These are phyloP conservation scores for Holocentrus rufus DNA, from an alignment of 2,797 vertebrate genomes.

Conservation along the genomic window DNA sequence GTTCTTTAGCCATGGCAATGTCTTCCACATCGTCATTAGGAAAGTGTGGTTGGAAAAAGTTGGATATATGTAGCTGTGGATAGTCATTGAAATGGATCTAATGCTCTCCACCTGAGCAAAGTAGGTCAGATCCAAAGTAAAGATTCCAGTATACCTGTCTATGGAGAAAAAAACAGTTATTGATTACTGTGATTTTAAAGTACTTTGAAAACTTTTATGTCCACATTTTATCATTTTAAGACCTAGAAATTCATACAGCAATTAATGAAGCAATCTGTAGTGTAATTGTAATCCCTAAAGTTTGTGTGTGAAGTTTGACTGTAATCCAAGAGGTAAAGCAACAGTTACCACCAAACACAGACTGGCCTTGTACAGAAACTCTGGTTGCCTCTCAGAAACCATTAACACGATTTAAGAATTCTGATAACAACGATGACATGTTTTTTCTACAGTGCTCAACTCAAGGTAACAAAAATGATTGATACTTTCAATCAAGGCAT, in stretches of 20 bases:
- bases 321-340: not conserved
- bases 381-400: not conserved
- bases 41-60: not conserved
- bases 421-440: conserved; percentile 22
- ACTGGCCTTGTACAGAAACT: conserved; percentile 1
- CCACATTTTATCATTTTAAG: not conserved
- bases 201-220: not conserved
- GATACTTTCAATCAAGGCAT: conserved; percentile 55
- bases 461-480: conserved; percentile 44
- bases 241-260: too few species aligned
- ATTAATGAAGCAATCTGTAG: too few species aligned
- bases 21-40: not conserved
- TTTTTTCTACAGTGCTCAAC: conserved; percentile 6
- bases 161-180: not conserved
- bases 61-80: too few species aligned
- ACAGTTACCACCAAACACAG: not conserved
- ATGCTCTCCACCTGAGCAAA: too few species aligned
- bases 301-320: not conserved
- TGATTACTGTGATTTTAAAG: not conserved
- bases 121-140: not conserved
- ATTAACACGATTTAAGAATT: conserved; percentile 28
- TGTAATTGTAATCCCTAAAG: not conserved
- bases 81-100: too few species aligned
- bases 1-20: not conserved
- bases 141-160: not conserved